Base-by-base conservation (phyloP, 2,797 vertebrate species). In the Trematomus bernacchii region DNA sequence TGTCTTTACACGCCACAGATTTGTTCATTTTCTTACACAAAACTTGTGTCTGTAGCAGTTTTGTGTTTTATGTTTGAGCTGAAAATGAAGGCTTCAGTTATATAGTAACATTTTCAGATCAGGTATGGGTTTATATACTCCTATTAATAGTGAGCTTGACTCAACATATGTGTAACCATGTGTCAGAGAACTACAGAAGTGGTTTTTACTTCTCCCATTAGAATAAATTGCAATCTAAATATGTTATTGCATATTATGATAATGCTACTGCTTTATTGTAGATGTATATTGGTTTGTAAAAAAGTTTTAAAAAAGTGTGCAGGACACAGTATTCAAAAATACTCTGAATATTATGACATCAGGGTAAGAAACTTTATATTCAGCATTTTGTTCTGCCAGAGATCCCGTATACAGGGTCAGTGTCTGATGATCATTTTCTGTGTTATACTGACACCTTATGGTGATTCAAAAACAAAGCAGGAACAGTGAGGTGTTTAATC, bases 371-470 rank as follows among this genome's bases (percentile, higher is more conserved):
- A 6, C 0, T 50, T 46, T 23, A 40, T 55, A n/a, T 48, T 14
- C 13, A 48, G 15, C n/a, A 27, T 62, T 44, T 54, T 53, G 62
- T 43, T 66, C 44, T 50, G 14, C 10, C 19, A 46, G 58, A 23
- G 16, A 19, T 46, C 12, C 44, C 51, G 43, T 10, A 12, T 19
- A 1, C 54, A 55, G 18, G 37, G 8, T 18, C 13, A 54, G 54
- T 44, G 23, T 43, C 0, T 2, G 2, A 53, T 37, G 11, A 1
- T 47, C 0, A 10, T 75, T 50, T 33, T 43, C 55, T 82, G 71
- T 73, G 69, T 55, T 71, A 76, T 67, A 80, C 67, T 83, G 89
- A 79, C 87, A 84, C 76, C 87, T 55, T 42, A n/a, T 87, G 86
- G 53, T 60, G 51, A 79, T 12, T 48, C 37, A 10, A 19, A 27